phyloP scores from a whole-genome alignment of 1,140 invertebrate species.

The Ceratina calcarata region DNA sequence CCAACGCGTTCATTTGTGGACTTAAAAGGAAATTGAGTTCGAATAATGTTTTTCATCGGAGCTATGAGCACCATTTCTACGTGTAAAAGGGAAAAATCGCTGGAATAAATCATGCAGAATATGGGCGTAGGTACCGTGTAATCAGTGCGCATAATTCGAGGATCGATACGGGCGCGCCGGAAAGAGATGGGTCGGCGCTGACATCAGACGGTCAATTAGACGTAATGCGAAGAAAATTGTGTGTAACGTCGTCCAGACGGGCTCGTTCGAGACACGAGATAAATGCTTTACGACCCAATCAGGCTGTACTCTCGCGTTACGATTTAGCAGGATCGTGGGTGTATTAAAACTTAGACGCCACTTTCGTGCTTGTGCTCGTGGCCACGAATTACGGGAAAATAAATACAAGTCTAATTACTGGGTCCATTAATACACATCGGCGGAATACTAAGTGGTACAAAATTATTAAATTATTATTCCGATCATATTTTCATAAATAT shows the following conservation, averaged over 20 bases:
- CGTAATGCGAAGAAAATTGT: conserved; percentile 67
- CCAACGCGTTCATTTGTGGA: too few species aligned
- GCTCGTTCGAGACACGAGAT: conserved; percentile 28
- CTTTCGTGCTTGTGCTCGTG: not conserved
- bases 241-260: conserved; percentile 46
- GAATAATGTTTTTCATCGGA: conserved; percentile 29
- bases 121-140: conserved; percentile 44
- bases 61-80: not conserved
- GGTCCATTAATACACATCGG: too few species aligned
- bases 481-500: too few species aligned
- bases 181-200: conserved; percentile 53
- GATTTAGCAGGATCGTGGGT: not conserved
- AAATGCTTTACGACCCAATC: conserved; percentile 54
- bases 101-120: conserved; percentile 48
- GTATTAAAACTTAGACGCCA: not conserved
- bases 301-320: conserved; percentile 6
- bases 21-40: not conserved
- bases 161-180: conserved; percentile 48
- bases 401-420: not conserved
- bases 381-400: not conserved
- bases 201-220: conserved; percentile 63
- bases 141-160: conserved; percentile 54
- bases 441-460: too few species aligned
- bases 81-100: not conserved
- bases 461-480: too few species aligned